Evolutionary conservation across 2,797 vertebrate species (phyloP).

Genomic region (Macropus fuliginosus): DNA sequence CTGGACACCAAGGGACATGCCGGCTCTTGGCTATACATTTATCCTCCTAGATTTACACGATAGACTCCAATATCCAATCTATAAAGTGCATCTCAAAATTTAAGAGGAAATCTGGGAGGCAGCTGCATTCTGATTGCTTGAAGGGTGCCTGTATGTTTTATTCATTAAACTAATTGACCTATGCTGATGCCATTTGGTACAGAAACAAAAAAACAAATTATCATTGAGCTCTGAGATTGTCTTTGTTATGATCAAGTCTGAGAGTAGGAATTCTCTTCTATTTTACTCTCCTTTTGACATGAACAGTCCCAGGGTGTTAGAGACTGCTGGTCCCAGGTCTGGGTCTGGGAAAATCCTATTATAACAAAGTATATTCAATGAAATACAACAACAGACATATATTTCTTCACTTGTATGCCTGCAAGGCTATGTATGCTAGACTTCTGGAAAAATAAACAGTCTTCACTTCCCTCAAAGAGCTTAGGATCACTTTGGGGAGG

Average conservation of each 20-base stretch:
- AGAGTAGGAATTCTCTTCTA: constrained; percentile 2
- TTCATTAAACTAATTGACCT: neutral
- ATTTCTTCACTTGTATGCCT: neutral
- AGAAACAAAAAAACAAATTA: constrained; percentile 14
- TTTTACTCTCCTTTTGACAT: neutral
- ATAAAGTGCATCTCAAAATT: neutral
- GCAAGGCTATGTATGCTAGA: constrained; percentile 4
- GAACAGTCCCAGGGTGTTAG: neutral
- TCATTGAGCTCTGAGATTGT: neutral
- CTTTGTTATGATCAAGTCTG: neutral
- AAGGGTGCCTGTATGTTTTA: neutral
- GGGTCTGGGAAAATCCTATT: neutral
- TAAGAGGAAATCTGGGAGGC: neutral
- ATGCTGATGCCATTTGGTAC: neutral
- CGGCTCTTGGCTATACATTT: too few relatives aligned
- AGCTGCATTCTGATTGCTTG: neutral
- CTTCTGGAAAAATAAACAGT: neutral
- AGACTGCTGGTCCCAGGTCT: neutral
- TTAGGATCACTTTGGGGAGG: neutral
- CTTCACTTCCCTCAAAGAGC: neutral
- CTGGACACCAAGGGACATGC: neutral
- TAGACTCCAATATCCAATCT: neutral
- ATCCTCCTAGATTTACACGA: neutral
- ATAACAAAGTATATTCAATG: neutral
- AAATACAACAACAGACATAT: neutral